Conservation (phyloP, 92 coral and sea anemone species). For the Hydrozoanthus gracilis region DNA sequence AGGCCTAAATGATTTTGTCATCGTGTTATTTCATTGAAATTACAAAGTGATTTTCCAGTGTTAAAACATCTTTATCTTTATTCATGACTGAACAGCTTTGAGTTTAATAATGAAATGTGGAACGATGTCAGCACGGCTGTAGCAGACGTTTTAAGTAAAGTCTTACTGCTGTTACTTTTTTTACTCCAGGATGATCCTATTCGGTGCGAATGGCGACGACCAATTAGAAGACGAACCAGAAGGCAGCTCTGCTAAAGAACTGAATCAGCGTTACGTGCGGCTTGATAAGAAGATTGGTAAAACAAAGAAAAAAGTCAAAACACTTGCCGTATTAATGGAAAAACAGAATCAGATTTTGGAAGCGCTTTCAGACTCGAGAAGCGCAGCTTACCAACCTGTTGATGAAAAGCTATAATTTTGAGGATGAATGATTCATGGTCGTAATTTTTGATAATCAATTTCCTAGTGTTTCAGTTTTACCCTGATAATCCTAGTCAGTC, state of each 20-base stretch:
- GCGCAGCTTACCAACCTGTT: background rate
- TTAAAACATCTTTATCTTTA: too few relatives aligned
- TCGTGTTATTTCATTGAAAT: too few relatives aligned
- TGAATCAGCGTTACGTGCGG: constrained; percentile 30
- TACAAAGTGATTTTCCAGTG: too few relatives aligned
- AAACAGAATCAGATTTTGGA: constrained; percentile 35
- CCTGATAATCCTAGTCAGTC: too few relatives aligned
- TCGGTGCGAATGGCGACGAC: background rate
- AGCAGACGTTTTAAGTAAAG: background rate
- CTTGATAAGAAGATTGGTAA: constrained; percentile 41
- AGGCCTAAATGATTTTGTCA: too few relatives aligned
- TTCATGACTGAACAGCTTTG: too few relatives aligned
- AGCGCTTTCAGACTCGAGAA: constrained; percentile 20
- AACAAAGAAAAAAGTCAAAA: constrained; percentile 34
- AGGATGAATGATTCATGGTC: too few relatives aligned
- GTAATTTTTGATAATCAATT: too few relatives aligned
- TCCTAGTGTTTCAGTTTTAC: too few relatives aligned
- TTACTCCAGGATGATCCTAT: constrained; percentile 10
- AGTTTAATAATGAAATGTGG: too few relatives aligned
- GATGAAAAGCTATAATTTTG: too few relatives aligned
- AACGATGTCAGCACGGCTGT: too few relatives aligned
- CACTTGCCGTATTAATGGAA: constrained; percentile 32
- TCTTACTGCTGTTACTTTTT: background rate
- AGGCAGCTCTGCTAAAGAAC: constrained; percentile 6
- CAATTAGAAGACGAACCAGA: constrained; percentile 25